Evolutionary conservation across 2,113 vertebrate genomes (phyloP).

Genomic region (Elephas maximus): DNA sequence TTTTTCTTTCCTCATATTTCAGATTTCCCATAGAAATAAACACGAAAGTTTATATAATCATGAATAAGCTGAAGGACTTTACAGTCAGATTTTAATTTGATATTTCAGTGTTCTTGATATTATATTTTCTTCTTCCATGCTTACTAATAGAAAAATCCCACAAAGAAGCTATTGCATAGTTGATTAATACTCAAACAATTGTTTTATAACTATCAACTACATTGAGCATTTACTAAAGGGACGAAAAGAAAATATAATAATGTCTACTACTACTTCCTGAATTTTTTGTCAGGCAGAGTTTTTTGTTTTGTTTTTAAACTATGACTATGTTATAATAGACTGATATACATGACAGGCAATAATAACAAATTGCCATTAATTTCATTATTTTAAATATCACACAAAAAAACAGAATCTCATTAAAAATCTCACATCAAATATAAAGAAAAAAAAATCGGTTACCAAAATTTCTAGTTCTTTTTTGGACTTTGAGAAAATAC

Average conservation of each 20-base stretch:
- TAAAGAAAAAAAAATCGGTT: not conserved
- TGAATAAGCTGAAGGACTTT: conserved; percentile 69
- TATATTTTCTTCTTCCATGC: conserved; percentile 10
- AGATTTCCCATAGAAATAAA: conserved; percentile 78
- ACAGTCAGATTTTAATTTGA: conserved; percentile 78
- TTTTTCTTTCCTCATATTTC: conserved; percentile 43
- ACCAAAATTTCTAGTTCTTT: not conserved
- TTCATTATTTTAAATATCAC: conserved; percentile 36
- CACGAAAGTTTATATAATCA: conserved; percentile 58
- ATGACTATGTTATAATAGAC: not conserved
- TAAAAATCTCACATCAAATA: not conserved
- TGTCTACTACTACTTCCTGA: not conserved
- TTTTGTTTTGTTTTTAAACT: conserved; percentile 21
- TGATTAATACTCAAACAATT: conserved; percentile 62
- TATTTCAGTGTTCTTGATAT: conserved; percentile 59
- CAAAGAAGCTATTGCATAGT: conserved; percentile 53
- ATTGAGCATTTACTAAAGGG: not conserved
- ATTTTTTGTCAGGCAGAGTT: not conserved
- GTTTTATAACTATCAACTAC: conserved; percentile 52
- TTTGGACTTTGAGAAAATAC: conserved; percentile 49
- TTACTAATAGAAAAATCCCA: conserved; percentile 67
- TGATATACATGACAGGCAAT: not conserved
- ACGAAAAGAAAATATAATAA: not conserved
- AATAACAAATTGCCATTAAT: conserved; percentile 17
- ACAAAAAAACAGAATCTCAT: not conserved